A percentile compares a stretch with the other conserved stretches of the same genome.
phyloP scores from a whole-genome alignment of 2,113 vertebrate genomes.

The Lasiurus cinereus region DNA sequence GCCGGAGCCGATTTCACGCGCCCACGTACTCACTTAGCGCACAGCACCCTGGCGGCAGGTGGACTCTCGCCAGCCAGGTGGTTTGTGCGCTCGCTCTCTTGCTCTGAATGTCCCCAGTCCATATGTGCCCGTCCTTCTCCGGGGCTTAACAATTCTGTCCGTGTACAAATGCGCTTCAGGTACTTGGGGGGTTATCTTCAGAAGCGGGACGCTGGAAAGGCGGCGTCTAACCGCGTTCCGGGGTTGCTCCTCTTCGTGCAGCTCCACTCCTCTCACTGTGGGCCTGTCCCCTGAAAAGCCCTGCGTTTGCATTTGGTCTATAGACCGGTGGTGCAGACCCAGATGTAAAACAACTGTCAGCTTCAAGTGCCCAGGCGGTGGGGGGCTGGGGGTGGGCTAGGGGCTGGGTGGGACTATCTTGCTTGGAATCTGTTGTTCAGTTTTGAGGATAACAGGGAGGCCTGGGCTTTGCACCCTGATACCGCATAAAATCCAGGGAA shows the following conservation, averaged over 20 bases:
- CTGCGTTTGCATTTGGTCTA: not conserved
- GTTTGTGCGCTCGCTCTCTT: not conserved
- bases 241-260: not conserved
- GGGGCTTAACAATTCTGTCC: not conserved
- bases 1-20: not conserved
- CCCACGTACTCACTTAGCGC: not conserved
- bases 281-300: not conserved
- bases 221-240: not conserved
- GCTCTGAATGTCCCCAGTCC: not conserved
- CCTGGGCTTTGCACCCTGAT: not conserved
- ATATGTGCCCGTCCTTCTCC: not conserved
- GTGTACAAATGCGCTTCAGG: not conserved
- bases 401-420: not conserved
- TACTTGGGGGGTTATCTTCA: not conserved
- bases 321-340: not conserved
- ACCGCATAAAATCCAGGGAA: not conserved
- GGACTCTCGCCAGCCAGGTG: not conserved
- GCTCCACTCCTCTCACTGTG: not conserved
- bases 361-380: not conserved
- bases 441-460: not conserved
- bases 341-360: not conserved
- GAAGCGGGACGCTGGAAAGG: not conserved
- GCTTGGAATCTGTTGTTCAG: not conserved
- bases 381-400: fast-evolving
- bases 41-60: not conserved